phyloP scores from a whole-genome alignment of 2,797 vertebrate genomes.

The Mionectes olivaceus region DNA sequence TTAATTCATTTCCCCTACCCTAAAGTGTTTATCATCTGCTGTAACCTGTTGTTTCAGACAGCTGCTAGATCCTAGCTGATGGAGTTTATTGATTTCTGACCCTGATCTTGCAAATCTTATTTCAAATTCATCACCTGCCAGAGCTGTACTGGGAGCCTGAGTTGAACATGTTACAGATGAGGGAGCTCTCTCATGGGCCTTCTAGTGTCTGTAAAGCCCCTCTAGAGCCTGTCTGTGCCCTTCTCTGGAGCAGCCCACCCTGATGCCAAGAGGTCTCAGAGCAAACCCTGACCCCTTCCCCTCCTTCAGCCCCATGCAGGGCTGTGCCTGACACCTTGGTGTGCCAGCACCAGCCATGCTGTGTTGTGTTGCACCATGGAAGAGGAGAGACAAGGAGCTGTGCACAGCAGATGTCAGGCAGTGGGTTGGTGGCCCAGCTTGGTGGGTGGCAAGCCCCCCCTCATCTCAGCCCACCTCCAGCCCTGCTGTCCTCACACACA shows the following conservation, averaged over 20 bases:
- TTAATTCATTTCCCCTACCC: slow-evolving; percentile 24
- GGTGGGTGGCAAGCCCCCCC: not conserved
- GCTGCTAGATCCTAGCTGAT: slow-evolving; percentile 25
- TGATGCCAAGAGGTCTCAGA: not conserved
- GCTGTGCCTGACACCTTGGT: accelerated
- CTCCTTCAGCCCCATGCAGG: accelerated
- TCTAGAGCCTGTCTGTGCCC: not conserved
- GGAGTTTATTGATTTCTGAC: slow-evolving; percentile 54
- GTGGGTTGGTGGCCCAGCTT: not conserved
- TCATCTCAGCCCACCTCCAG: not conserved
- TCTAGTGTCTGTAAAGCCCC: not conserved
- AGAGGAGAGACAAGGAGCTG: not conserved
- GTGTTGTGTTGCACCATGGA: accelerated
- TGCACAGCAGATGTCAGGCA: not conserved
- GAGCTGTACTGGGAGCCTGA: not conserved
- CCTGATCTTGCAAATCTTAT: slow-evolving; percentile 13
- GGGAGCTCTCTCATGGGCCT: not conserved
- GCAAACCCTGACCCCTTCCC: not conserved
- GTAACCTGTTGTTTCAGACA: slow-evolving; percentile 24
- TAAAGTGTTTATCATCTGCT: slow-evolving; percentile 33
- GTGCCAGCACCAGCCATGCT: accelerated
- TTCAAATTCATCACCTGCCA: not conserved
- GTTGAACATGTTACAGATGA: accelerated
- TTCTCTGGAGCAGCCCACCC: not conserved
- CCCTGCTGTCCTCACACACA: not conserved